Evolutionary conservation across 1,140 invertebrate species (phyloP), one percentile per base, ranked within the genome.

Genomic region (Lordiphosa clarofinis): DNA sequence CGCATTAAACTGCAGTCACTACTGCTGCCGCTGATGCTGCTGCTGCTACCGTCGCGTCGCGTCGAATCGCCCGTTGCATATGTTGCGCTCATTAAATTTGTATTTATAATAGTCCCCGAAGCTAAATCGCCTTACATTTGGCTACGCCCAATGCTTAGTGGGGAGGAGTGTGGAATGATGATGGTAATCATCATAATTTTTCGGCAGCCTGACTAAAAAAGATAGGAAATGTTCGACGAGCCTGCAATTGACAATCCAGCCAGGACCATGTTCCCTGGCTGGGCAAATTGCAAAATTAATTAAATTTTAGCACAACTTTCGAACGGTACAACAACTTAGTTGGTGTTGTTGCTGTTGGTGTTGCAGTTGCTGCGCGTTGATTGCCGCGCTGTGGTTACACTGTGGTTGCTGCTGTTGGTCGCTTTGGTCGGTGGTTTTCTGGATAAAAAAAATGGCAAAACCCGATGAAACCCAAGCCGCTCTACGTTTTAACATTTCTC

Each of bases 21-120:
- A 4, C 19, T 19, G 19, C 19, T 19, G 15, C 15, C 15, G 49
- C 43, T 42, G 52, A 33, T 37, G 48, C 52, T 36, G 37, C 24
- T 54, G 52, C 21, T 36, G 42, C 8, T 49, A 19, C 35, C 28
- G 9, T 9, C 42, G 42, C 42, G 33, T 9, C 35, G 38, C 37
- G 53, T 24, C 40, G 40, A 40, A 33, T 54, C 39, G 60, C 38
- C 55, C 56, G 68, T 58, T 84, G 76, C 76, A 84, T 76, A 84
- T 84, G 78, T 76, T 75, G 73, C 73, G 78, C 78, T 82, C 78
- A 82, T 82, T 82, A 84, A 78, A 82, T 82, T 84, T 74, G 78
- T 82, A 82, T 82, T 82, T 82, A 82, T 84, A 82, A 82, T 82
- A 67, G 72, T 66, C 67, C 36, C 54, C 28, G 28, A 31, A 68